Evolutionary conservation across 37 sponge, comb jelly and placozoan species (phyloP), one percentile per base, ranked within the genome.

Genomic region (Aphrocallistes beatrix): DNA sequence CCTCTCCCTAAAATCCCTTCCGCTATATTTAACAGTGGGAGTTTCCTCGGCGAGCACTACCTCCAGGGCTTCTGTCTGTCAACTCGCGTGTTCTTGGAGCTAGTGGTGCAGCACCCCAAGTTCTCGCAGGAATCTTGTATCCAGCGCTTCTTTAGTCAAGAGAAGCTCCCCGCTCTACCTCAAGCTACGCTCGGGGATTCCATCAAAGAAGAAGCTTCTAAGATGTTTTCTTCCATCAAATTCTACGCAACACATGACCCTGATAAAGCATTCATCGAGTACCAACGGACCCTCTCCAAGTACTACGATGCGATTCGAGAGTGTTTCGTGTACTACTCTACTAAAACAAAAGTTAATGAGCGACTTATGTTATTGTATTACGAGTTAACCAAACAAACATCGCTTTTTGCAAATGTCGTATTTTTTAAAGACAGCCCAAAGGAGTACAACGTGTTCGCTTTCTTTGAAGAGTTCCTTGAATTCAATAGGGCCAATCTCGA

Each of bases 351-450:
- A 30, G 25, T 30, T 25, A 60, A 13, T 30, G 75, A 60, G 75
- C 75, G 75, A 6, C 25, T 60, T 13, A 60, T 60, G 25, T 6
- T 32, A 60, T 3, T 30, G 3, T 60, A 21, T 13, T 6, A 32
- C 10, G 32, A 60, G n/a, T 13, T 60, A 25, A 32, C 75, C 21
- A 60, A 60, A 30, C 1, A 60, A 60, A 60, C 75, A 19, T 60
- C 75, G 6, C 8, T 6, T 32, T 60, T 60, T 60, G 25, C 17
- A 25, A 60, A 60, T 13, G 75, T 25, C 28, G 1, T 60, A 21
- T 60, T 60, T 60, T 60, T 60, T 28, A 60, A 60, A 60, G 75
- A 60, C 75, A 60, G 75, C 34, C 75, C 75, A 19, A 60, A 13
- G 75, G 75, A 60, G 21, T 60, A 60, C 34, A 60, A 60, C 34